Conservation (phyloP, 1,140 invertebrate species). For the Lordiphosa collinella region DNA sequence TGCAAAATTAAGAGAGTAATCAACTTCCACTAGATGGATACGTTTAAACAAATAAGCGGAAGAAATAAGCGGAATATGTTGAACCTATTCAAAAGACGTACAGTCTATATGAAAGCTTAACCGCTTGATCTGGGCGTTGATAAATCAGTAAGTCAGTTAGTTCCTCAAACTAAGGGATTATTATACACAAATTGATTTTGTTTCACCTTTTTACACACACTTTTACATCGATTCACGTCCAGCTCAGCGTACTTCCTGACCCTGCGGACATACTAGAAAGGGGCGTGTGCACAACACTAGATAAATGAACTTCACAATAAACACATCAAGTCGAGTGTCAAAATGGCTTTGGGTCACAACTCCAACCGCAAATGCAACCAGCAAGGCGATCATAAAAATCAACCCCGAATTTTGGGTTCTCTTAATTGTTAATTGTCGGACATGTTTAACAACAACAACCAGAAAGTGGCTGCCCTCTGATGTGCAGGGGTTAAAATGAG, state of each 20-base stretch:
- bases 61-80: no score
- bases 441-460: conserved; percentile 55
- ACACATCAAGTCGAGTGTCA: conserved; percentile 53
- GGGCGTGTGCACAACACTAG: conserved; percentile 35
- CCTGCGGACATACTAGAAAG: conserved; percentile 21
- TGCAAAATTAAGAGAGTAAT: no score
- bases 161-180: no score
- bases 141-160: no score
- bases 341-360: conserved; percentile 52
- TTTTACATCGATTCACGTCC: background rate
- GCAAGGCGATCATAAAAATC: conserved; percentile 1
- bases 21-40: no score
- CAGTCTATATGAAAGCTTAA: no score
- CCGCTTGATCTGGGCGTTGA: no score
- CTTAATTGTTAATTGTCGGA: conserved; percentile 60
- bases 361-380: conserved; percentile 12
- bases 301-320: conserved; percentile 59
- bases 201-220: no score
- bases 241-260: conserved; percentile 12
- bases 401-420: conserved; percentile 26
- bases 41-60: no score
- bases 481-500: conserved; percentile 13
- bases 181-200: no score
- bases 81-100: no score
- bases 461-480: conserved; percentile 13